phyloP scores from a whole-genome alignment of 2,113 vertebrate species.

The Anhinga anhinga region DNA sequence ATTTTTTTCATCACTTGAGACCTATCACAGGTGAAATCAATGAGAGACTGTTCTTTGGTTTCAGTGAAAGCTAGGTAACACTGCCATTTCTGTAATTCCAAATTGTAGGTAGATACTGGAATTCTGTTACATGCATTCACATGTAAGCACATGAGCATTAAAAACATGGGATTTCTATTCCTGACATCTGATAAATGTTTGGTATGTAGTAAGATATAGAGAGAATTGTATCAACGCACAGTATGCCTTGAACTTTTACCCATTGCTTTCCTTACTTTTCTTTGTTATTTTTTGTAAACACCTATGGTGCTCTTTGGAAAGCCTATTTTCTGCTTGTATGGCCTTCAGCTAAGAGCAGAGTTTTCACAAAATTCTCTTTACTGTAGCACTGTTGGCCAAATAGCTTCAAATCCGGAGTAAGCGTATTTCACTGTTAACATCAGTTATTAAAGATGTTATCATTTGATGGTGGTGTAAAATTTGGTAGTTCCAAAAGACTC shows the following conservation, averaged over 20 bases:
- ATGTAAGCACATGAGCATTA: neutral
- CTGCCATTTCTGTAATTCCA: neutral
- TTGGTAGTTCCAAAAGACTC: neutral
- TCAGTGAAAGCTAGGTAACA: neutral
- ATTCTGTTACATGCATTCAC: neutral
- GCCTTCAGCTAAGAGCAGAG: neutral
- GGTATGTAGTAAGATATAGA: neutral
- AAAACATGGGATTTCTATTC: neutral
- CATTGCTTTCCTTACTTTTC: neutral
- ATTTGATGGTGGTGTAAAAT: neutral
- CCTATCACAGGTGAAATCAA: neutral
- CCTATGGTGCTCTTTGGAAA: neutral
- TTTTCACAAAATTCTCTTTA: neutral
- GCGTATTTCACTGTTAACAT: neutral
- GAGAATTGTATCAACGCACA: neutral
- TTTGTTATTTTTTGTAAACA: neutral
- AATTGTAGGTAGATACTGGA: neutral
- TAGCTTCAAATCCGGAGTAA: neutral
- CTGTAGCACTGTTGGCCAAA: neutral
- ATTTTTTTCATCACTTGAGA: neutral
- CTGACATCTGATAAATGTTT: neutral
- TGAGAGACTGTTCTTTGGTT: neutral
- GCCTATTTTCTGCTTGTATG: neutral
- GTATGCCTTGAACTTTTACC: neutral
- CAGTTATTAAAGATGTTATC: neutral